Percentiles rank a stretch among this genome's conserved stretches.
Conservation (phyloP, 2,797 vertebrate genomes). For the Phalloptychus januarius region DNA sequence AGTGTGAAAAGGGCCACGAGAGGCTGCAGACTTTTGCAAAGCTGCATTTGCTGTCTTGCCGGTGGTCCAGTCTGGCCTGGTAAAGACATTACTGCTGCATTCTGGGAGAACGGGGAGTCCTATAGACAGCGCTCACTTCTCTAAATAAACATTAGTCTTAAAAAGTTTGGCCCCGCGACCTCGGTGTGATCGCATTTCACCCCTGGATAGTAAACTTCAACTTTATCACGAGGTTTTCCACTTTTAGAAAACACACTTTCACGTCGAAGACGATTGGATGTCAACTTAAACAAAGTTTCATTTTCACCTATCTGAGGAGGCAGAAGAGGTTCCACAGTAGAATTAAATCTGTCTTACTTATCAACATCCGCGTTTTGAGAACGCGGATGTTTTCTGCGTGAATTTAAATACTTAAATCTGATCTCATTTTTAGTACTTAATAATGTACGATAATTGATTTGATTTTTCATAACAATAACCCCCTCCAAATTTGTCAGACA, state of each 20-base stretch:
- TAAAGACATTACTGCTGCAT: conserved; percentile 91
- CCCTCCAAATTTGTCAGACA: not conserved
- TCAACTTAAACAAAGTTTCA: conserved; percentile 73
- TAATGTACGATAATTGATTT: not conserved
- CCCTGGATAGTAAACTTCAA: conserved; percentile 79
- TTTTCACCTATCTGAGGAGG: conserved; percentile 61
- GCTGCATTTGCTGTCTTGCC: conserved; percentile 25
- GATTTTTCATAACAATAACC: not conserved
- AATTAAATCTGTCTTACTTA: conserved; percentile 32
- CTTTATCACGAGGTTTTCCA: conserved; percentile 78
- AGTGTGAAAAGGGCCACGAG: conserved; percentile 29
- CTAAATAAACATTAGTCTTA: conserved; percentile 99
- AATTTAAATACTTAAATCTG: not conserved
- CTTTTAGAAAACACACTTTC: conserved; percentile 76
- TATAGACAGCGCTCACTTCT: conserved; percentile 95
- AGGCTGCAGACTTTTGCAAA: conserved; percentile 14
- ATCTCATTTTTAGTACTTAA: not conserved
- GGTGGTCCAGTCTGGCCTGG: conserved; percentile 80
- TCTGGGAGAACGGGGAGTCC: conserved; percentile 86
- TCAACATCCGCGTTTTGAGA: conserved; percentile 19
- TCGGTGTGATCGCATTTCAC: conserved; percentile 90
- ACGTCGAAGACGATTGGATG: conserved; percentile 71
- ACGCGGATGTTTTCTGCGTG: not conserved
- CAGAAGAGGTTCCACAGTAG: conserved; percentile 15
- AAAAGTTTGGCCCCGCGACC: conserved; percentile 97